Evolutionary conservation across 2,888 invertebrate species (phyloP), one percentile per base, ranked within the genome.

Genomic region (Leucania comma): DNA sequence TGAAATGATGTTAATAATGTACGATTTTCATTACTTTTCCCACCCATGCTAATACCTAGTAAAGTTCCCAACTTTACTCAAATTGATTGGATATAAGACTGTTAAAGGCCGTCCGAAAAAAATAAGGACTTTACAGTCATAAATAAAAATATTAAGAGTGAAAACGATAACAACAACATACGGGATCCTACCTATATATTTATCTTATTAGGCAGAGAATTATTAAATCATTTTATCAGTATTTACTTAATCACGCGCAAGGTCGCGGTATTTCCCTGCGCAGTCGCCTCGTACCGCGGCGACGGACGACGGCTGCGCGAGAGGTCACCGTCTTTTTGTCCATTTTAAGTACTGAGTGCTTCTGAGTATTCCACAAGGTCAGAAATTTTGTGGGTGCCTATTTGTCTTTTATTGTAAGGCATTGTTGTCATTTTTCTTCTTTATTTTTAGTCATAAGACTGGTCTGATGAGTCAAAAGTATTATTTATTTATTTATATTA

Each of bases 331-430:
- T 32, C 63, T 82, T 82, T 82, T 80, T 82, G 74, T 73, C 2
- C 10, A 32, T 38, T 46, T 50, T 50, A 20, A 61, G 29, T 66
- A 17, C 32, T 72, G 26, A 70, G 70, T 70, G 60, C 46, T 85
- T 88, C 76, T 80, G 61, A 65, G 82, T 83, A 80, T 69, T 56
- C 22, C 62, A 64, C 81, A 81, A 89, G 88, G 86, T 79, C 86
- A 58, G 22, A 5, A 17, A 12, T 54, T 48, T 54, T 32, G 57
- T 72, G 57, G 66, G 54, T 46, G 58, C 12, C 76, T 58, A 64
- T 74, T 76, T 77, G 61, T 58, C 5, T 64, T 46, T 62, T 56
- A 26, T 29, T 48, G 32, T 51, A 22, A 26, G 22, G 9, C 51
- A 42, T 67, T 75, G 48, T 74, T 63, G 32, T 12, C 42, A 0